phyloP scores from a whole-genome alignment of 2,113 vertebrate species.

The Trematomus loennbergii region DNA sequence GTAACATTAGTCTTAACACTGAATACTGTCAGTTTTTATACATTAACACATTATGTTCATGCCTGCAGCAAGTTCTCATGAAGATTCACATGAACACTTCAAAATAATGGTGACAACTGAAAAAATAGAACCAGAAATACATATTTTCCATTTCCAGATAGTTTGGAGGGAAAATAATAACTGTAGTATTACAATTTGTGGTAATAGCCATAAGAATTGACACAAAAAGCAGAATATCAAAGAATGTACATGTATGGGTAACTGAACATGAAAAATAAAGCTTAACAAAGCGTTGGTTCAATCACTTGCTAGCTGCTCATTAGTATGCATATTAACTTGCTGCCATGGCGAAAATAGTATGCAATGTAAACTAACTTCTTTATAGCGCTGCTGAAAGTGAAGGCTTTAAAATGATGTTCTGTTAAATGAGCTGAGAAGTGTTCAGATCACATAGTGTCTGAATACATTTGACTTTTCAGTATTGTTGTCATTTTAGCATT shows the following conservation, averaged over 20 bases:
- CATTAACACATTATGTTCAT: not conserved
- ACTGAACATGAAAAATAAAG: not conserved
- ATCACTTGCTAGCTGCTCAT: not conserved
- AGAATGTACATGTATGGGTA: not conserved
- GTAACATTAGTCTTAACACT: not conserved
- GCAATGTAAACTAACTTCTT: not conserved
- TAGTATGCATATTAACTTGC: not conserved
- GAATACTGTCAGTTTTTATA: not conserved
- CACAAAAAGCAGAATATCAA: not conserved
- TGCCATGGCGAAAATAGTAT: not conserved
- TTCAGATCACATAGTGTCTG: slow-evolving; percentile 11
- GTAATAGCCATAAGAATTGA: not conserved
- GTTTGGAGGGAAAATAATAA: not conserved
- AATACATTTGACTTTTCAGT: slow-evolving; percentile 17
- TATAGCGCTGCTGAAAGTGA: not conserved
- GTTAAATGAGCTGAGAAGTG: slow-evolving; percentile 9
- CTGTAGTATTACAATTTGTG: not conserved
- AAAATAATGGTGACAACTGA: not conserved
- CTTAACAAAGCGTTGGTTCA: not conserved
- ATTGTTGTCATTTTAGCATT: slow-evolving; percentile 27
- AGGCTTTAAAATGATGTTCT: not conserved
- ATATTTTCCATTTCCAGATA: not conserved
- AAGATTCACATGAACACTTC: not conserved
- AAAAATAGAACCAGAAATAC: not conserved
- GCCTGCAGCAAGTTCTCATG: not conserved